Percentiles rank a stretch among this genome's conserved stretches.
These are phyloP conservation scores for Cairina moschata DNA, from an alignment of 2,113 vertebrate genomes.

Conservation along the genomic window DNA sequence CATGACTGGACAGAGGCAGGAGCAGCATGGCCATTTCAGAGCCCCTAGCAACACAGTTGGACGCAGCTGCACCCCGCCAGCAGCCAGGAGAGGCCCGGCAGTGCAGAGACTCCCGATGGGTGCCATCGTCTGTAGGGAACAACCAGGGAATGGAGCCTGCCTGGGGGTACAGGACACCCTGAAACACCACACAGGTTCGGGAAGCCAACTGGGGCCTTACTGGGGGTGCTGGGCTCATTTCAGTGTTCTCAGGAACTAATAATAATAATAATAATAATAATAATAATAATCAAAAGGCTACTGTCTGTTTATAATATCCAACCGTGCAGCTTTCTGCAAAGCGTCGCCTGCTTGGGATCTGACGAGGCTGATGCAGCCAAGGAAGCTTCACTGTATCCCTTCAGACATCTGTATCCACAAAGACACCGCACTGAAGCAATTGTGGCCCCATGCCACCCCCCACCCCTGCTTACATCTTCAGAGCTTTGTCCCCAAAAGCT, in stretches of 20 bases:
- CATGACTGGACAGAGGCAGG: background rate
- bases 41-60: background rate
- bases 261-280: too few relatives aligned
- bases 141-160: background rate
- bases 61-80: background rate
- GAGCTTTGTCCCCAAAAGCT: background rate
- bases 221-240: background rate
- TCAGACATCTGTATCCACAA: rapidly evolving
- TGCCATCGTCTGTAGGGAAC: too few relatives aligned
- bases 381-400: background rate
- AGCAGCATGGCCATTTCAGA: background rate
- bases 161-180: background rate
- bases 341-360: background rate
- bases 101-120: background rate
- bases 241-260: background rate
- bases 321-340: background rate
- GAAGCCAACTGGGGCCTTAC: background rate
- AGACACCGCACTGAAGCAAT: background rate
- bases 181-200: background rate
- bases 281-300: too few relatives aligned
- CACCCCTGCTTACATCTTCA: background rate
- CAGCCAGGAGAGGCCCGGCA: background rate
- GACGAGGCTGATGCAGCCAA: background rate
- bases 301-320: background rate
- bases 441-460: background rate